Evolutionary conservation across 2,888 invertebrate genomes (phyloP).

Genomic region (Parnassius smintheus): DNA sequence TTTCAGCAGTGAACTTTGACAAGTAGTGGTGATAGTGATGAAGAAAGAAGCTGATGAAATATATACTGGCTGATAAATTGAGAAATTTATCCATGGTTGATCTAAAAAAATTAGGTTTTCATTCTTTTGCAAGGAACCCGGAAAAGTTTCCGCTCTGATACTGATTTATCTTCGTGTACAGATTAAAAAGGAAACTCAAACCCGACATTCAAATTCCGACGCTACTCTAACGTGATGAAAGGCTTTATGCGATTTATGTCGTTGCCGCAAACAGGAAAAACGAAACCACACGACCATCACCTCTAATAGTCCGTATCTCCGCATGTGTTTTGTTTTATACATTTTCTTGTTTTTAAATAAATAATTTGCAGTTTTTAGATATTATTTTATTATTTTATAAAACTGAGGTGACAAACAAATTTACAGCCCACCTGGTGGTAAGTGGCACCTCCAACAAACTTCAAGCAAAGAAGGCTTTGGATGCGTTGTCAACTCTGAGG

Average conservation of each 20-base stretch:
- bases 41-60: too few species aligned
- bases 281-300: not conserved
- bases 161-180: constrained; percentile 26
- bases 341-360: not conserved
- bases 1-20: too few species aligned
- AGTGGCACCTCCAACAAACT: too few species aligned
- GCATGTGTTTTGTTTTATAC: constrained; percentile 2
- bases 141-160: constrained; percentile 12
- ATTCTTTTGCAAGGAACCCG: constrained; percentile 9
- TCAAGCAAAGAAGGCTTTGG: too few species aligned
- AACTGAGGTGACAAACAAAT: too few species aligned
- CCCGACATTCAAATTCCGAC: constrained; percentile 23
- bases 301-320: not conserved
- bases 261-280: constrained; percentile 7
- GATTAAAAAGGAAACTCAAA: constrained; percentile 26
- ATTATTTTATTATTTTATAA: too few species aligned
- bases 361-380: too few species aligned
- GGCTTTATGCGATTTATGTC: constrained; percentile 22
- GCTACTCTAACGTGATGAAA: constrained; percentile 25
- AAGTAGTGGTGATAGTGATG: too few species aligned
- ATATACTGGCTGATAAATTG: too few species aligned
- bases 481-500: too few species aligned
- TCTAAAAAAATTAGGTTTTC: not conserved
- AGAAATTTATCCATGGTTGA: too few species aligned
- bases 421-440: too few species aligned